Evolutionary conservation across 2,113 vertebrate species (phyloP).

Genomic region (Callipepla squamata): DNA sequence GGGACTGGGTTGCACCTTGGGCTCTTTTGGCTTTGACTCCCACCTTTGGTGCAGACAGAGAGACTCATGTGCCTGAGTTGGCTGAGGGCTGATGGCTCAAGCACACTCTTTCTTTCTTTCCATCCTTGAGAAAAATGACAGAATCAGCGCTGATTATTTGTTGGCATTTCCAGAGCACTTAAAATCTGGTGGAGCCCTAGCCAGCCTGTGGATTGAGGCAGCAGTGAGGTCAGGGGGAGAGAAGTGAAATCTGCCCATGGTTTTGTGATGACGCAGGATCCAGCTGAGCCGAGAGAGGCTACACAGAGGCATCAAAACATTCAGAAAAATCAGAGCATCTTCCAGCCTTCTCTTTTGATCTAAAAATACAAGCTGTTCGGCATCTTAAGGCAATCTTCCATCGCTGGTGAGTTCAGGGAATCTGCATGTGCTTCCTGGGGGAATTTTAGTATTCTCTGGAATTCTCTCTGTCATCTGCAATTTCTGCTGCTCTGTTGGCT

Average conservation of each 20-base stretch:
- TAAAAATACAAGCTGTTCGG: not conserved
- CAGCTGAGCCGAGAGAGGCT: not conserved
- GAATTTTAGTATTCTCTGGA: not conserved
- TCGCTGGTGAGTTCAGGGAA: conserved; percentile 5
- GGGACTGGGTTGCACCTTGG: not conserved
- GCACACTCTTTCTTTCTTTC: not conserved
- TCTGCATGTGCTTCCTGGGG: conserved; percentile 7
- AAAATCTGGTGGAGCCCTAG: not conserved
- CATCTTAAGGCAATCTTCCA: not conserved
- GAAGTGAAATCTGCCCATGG: not conserved
- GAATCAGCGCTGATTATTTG: not conserved
- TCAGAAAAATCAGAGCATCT: not conserved
- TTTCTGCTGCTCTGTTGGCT: not conserved
- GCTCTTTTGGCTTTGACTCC: not conserved
- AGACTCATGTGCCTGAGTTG: not conserved
- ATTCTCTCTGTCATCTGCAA: not conserved
- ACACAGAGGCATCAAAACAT: not conserved
- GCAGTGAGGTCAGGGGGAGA: not conserved
- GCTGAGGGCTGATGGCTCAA: not conserved
- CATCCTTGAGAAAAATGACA: not conserved
- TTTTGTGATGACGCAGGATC: not conserved
- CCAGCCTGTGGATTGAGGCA: not conserved
- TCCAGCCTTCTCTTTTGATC: conserved; percentile 40
- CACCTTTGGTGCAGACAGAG: not conserved
- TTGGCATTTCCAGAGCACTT: conserved; percentile 1